Evolutionary conservation across 2,797 vertebrate genomes (phyloP).

Genomic region (Pseudochromis fuscus): DNA sequence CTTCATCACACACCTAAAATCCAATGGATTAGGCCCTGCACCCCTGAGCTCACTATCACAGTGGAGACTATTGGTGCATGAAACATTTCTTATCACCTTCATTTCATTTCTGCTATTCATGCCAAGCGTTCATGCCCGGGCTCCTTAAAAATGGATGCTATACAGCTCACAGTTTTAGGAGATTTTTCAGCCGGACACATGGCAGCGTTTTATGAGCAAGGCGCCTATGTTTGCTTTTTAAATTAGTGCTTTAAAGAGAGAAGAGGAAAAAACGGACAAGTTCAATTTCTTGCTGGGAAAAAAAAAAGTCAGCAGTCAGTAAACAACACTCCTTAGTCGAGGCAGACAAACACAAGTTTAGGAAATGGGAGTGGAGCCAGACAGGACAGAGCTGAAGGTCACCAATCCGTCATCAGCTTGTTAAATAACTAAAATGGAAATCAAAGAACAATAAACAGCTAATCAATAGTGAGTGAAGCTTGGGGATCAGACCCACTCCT

Average conservation of each 20-base stretch:
- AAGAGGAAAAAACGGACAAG: not conserved
- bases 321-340: conserved; percentile 43
- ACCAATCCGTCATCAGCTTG: conserved; percentile 85
- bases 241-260: conserved; percentile 28
- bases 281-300: conserved; percentile 9
- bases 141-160: conserved; percentile 50
- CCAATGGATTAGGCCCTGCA: conserved; percentile 75
- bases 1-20: conserved; percentile 78
- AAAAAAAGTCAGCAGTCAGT: conserved; percentile 15
- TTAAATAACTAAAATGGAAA: conserved; percentile 87
- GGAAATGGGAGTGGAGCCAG: conserved; percentile 67
- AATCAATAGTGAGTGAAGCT: conserved; percentile 76
- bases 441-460: conserved; percentile 84
- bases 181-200: conserved; percentile 21
- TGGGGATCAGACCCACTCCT: conserved; percentile 79
- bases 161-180: conserved; percentile 12
- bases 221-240: conserved; percentile 35
- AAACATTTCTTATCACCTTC: conserved; percentile 80
- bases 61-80: conserved; percentile 69
- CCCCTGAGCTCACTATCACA: conserved; percentile 75
- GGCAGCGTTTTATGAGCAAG: conserved; percentile 22
- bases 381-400: conserved; percentile 80
- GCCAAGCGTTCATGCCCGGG: conserved; percentile 48
- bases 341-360: conserved; percentile 55
- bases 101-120: conserved; percentile 76